Percentiles rank a stretch among this genome's conserved stretches.
phyloP scores from a whole-genome alignment of 2,888 invertebrate species.

The Antheraea assamensis region DNA sequence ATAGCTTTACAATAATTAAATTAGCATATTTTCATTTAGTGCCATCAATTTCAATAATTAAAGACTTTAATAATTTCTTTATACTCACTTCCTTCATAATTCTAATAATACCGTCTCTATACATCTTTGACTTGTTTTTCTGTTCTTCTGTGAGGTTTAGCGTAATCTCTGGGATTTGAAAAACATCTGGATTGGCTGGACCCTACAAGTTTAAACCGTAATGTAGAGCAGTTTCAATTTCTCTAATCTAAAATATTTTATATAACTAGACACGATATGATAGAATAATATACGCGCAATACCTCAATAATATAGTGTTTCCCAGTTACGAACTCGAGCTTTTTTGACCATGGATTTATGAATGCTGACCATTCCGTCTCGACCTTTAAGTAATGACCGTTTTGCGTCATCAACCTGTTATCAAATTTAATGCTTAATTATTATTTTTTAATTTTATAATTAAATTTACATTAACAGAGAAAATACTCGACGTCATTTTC shows the following conservation, averaged over 20 bases:
- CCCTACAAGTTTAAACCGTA: conserved; percentile 77
- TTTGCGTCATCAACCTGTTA: conserved; percentile 89
- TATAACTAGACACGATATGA: background rate
- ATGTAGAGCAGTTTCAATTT: no score
- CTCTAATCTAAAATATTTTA: no score
- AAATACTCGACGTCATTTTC: no score
- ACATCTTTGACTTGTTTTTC: conserved; percentile 80
- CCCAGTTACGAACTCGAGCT: conserved; percentile 94
- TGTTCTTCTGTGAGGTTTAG: conserved; percentile 82
- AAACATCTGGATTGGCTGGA: conserved; percentile 89
- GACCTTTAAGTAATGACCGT: conserved; percentile 91
- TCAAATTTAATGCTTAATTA: background rate
- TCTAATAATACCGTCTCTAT: conserved; percentile 85
- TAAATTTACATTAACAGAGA: background rate
- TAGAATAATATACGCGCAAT: background rate
- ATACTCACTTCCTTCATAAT: conserved; percentile 85
- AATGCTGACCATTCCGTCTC: conserved; percentile 97
- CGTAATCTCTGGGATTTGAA: conserved; percentile 69
- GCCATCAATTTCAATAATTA: background rate
- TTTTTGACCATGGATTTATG: conserved; percentile 95
- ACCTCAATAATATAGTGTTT: conserved; percentile 91
- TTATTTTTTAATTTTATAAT: no score
- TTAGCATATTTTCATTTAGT: background rate
- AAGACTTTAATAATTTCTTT: background rate
- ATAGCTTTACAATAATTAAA: background rate